Evolutionary conservation across 2,888 invertebrate genomes (phyloP), one percentile per base, ranked within the genome.

Genomic region (Ganaspis brasiliensis): DNA sequence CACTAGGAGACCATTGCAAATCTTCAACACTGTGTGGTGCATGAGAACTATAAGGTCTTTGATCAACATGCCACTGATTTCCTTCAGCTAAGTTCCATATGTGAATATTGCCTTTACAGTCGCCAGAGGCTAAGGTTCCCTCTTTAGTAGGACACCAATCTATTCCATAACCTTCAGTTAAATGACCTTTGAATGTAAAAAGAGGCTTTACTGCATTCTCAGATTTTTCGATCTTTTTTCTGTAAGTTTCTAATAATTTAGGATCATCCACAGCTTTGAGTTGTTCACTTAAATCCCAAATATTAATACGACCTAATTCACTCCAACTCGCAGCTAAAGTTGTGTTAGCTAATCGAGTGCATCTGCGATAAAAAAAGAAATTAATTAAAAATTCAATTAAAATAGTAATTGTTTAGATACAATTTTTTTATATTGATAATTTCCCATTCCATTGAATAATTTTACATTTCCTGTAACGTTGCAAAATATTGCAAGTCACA

Each of bases 1-100:
- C 99, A 92, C 96, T 98, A 1, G 99, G 99, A 77, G 99, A 99
- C 99, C 99, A 99, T 89, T 99, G 99, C 80, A 99, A 93, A 91
- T 99, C 99, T 93, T 99, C 99, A 12, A 99, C 97, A 35, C 99
- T 99, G n/a, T 87, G 84, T 67, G 94, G 95, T 21, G 95, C 95
- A 90, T 99, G 99, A 0, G 97, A 98, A 71, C 95, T 93, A 75
- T 97, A 94, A 0, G 99, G 97, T 70, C 96, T 93, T 91, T 98
- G 97, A 91, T 98, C 98, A 0, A 99, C 97, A 84, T 94, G 94
- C 99, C 99, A 99, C 6, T 89, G 85, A 16, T 84, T 57, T 71
- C 76, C 78, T 16, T 78, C 81, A 12, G 93, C 93, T 14, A 95
- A 95, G 78, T 94, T 95, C 99, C 99, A 99, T 83, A 99, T 94